Conservation (phyloP, 2,113 vertebrate species). For the Nycticorax nycticorax region DNA sequence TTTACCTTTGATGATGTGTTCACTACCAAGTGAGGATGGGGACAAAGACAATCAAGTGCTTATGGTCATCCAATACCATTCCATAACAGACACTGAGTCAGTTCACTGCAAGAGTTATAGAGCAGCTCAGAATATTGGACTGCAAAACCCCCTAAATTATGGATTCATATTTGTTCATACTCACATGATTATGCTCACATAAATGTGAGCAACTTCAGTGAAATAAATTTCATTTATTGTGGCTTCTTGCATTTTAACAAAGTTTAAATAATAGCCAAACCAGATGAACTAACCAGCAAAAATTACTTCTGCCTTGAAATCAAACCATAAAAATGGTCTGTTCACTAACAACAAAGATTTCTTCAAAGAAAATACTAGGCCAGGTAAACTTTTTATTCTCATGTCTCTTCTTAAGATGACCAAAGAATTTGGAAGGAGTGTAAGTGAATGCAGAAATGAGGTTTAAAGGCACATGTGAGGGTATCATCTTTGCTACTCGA, state of each 20-base stretch:
- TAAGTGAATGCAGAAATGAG: neutral
- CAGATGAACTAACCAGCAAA: neutral
- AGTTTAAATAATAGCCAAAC: neutral
- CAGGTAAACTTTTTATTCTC: neutral
- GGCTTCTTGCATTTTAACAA: neutral
- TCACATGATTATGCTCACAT: neutral
- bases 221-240: conserved; percentile 5
- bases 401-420: neutral
- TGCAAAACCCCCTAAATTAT: neutral
- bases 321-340: neutral
- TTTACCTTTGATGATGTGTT: neutral
- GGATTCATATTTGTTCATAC: neutral
- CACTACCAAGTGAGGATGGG: neutral
- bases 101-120: neutral
- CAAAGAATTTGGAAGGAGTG: neutral
- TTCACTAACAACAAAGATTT: neutral
- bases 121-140: neutral
- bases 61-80: neutral
- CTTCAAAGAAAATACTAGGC: neutral
- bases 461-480: neutral
- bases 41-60: neutral
- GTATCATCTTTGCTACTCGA: fast-evolving
- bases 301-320: neutral
- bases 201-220: neutral
- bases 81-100: neutral